Base-by-base conservation (phyloP, 2,888 invertebrate genomes). In the Napeogenes inachia region DNA sequence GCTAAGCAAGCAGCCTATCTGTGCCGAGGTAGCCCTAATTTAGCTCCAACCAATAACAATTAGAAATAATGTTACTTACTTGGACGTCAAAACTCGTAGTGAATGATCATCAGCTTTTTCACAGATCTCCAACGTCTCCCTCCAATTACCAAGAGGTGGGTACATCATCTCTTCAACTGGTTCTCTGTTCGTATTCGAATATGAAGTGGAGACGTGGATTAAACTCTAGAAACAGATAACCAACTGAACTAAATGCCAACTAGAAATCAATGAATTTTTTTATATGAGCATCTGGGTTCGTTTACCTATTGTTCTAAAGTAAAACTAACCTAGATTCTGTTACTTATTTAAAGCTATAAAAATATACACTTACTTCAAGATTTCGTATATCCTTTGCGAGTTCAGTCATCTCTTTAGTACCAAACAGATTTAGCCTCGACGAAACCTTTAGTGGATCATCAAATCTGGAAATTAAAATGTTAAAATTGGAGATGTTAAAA, bases 171-270 rank as follows among this genome's bases (percentile, higher is more conserved):
- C 98, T 59, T 95, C 94, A 0, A 97, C 93, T 0, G 92, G 91
- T 10, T 92, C 87, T 38, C 92, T 91, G 71, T 97, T 94, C 5
- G 95, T 94, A 81, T 98, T 96, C 12, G 95, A 94, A 80, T 96
- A 98, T 0, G 96, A 95, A 0, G 98, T 97, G 0, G 97, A 97
- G 0, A 97, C 94, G 80, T 98, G 97, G 2, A 96, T 87, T 32
- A 96, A 85, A 0, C 92, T 47, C 69, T 69, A 30, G 47, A 21
- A 47, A 47, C 4, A 47, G 47, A 47, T 47, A 47, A 2, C 21
- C 47, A 47, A 42, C 42, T 42, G 10, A 42, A 8, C 3, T 42
- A 42, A 42, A 42, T 21, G 10, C 2, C 10, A 42, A 42, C 42
- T 42, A 10, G 10, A 42, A 12, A 42, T 42, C 42, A 5, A 35